A percentile compares a stretch with the other conserved stretches of the same genome.
Conservation (phyloP, 2,113 vertebrate genomes). For the Myrmophylax atrothorax region DNA sequence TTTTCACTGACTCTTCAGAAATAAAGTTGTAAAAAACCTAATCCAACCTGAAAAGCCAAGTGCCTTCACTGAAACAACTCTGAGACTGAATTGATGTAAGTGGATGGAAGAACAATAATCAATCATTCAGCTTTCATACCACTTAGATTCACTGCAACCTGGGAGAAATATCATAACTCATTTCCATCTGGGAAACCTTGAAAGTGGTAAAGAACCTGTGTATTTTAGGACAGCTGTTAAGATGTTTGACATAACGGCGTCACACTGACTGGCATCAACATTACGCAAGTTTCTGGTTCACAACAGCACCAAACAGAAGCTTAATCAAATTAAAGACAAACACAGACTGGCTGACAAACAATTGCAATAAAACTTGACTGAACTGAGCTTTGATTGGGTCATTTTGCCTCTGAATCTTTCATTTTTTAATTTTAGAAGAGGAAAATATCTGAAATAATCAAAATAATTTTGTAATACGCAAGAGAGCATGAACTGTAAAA, state of each 20-base stretch:
- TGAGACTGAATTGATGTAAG: background rate
- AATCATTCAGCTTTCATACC: background rate
- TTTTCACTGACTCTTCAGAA: background rate
- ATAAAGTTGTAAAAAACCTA: background rate
- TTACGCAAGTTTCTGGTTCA: background rate
- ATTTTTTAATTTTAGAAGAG: background rate
- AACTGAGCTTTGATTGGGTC: background rate
- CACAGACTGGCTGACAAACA: background rate
- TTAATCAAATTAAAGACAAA: background rate
- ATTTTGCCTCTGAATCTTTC: background rate
- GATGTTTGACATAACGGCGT: background rate
- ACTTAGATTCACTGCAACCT: background rate
- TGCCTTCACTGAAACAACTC: background rate
- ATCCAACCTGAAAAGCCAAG: background rate
- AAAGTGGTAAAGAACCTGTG: background rate
- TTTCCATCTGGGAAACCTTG: background rate
- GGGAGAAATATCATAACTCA: background rate
- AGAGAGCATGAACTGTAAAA: background rate
- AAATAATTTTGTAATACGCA: background rate
- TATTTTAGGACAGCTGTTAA: background rate
- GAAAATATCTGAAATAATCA: background rate
- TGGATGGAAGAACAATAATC: background rate
- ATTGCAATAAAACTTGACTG: background rate
- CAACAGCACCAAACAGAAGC: background rate
- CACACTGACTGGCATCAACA: background rate